Percentiles rank a stretch among this genome's conserved stretches.
Conservation (phyloP, 2,113 vertebrate species). For the Numida meleagris region DNA sequence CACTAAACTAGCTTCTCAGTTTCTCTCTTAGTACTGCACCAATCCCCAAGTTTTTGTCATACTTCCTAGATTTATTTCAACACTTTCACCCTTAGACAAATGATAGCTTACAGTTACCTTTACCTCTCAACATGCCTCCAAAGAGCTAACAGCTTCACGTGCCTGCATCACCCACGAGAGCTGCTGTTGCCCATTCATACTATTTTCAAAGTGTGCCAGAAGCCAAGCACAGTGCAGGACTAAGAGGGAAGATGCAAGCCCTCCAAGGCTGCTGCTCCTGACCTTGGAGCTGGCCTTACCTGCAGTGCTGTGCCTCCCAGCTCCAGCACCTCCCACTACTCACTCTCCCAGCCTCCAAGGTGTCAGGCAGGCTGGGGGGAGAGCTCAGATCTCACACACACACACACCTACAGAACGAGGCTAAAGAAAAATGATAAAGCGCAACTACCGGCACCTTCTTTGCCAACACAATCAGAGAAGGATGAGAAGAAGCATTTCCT, state of each 20-base stretch:
- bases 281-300: background rate
- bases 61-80: background rate
- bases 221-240: background rate
- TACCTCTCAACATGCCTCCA: background rate
- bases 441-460: background rate
- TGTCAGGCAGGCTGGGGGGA: background rate
- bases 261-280: accelerated
- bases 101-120: background rate
- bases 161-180: background rate
- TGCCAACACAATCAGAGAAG: background rate
- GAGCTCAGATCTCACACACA: background rate
- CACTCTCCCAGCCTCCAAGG: background rate
- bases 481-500: background rate
- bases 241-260: background rate
- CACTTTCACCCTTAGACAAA: background rate
- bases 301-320: background rate
- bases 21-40: background rate
- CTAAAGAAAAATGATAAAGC: background rate
- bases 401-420: accelerated
- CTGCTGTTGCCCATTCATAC: background rate
- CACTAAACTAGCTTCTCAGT: background rate
- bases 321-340: background rate
- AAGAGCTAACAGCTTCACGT: background rate
- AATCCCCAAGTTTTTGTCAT: background rate
- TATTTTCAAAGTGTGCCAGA: background rate